These are phyloP conservation scores for Embidobia sp. DNA, from an alignment of 2,888 invertebrate species.

Conservation along the genomic window DNA sequence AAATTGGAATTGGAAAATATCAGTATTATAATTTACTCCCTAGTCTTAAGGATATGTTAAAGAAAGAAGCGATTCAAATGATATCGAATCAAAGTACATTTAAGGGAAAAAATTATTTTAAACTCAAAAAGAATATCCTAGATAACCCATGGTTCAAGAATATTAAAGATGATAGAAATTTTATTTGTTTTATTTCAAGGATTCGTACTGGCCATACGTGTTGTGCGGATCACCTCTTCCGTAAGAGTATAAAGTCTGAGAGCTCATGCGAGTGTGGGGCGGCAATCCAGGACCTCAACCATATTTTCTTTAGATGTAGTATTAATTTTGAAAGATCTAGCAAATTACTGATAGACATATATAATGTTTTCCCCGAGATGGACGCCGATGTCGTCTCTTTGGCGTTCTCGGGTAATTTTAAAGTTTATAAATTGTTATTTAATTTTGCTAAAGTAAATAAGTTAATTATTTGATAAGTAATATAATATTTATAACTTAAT, in stretches of 20 bases:
- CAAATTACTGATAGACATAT: background rate
- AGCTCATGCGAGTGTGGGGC: background rate
- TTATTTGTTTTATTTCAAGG: constrained; percentile 7
- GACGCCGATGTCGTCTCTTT: background rate
- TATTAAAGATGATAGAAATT: background rate
- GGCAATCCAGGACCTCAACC: background rate
- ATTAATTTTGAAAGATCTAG: background rate
- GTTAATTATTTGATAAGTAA: constrained; percentile 1
- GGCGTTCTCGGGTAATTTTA: background rate
- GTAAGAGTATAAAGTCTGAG: background rate
- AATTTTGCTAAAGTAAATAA: background rate
- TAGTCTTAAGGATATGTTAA: constrained; percentile 1
- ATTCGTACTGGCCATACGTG: constrained; percentile 4
- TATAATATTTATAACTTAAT: too few species aligned
- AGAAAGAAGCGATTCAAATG: background rate
- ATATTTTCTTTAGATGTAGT: constrained; percentile 12
- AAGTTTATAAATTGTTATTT: constrained; percentile 1
- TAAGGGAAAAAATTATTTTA: constrained; percentile 14
- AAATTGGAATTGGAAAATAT: background rate
- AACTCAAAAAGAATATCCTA: background rate
- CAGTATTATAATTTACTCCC: background rate
- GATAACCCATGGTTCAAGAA: constrained; percentile 8
- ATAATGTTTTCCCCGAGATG: constrained; percentile 4
- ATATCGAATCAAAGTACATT: background rate
- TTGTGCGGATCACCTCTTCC: background rate